Conservation (phyloP, 2,888 invertebrate genomes). For the Acanthosepion lycidas region DNA sequence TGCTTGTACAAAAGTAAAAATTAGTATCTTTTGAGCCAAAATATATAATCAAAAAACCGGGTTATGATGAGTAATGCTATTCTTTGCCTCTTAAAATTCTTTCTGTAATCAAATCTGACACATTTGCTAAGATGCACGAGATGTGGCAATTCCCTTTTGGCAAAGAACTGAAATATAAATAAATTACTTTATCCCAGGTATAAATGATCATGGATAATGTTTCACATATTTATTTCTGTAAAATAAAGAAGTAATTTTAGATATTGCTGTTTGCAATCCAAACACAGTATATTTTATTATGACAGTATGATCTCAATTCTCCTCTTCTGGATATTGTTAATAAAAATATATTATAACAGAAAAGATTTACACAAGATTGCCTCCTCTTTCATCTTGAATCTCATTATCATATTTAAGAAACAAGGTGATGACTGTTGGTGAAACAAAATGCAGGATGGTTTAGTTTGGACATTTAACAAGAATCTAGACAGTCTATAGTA, state of each 20-base stretch:
- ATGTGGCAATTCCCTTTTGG: neutral
- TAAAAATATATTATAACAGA: too few species aligned
- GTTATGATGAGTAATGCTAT: neutral
- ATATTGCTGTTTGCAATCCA: neutral
- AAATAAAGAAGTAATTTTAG: neutral
- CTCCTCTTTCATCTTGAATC: too few species aligned
- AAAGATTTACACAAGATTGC: too few species aligned
- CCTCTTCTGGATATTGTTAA: too few species aligned
- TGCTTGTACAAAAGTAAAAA: neutral
- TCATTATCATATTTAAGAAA: too few species aligned
- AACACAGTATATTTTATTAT: too few species aligned
- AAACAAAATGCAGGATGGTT: too few species aligned
- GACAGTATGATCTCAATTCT: too few species aligned
- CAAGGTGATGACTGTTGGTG: too few species aligned
- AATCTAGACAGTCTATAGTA: too few species aligned
- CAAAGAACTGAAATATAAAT: constrained; percentile 37
- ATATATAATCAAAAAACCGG: neutral
- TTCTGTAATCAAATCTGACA: neutral
- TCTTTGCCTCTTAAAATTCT: neutral
- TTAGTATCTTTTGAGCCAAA: neutral
- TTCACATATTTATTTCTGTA: neutral
- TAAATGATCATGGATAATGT: neutral
- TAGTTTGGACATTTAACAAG: too few species aligned
- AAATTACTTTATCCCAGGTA: neutral
- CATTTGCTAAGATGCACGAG: neutral